phyloP scores from a whole-genome alignment of 1,140 invertebrate genomes.

The Bombus fervidus region DNA sequence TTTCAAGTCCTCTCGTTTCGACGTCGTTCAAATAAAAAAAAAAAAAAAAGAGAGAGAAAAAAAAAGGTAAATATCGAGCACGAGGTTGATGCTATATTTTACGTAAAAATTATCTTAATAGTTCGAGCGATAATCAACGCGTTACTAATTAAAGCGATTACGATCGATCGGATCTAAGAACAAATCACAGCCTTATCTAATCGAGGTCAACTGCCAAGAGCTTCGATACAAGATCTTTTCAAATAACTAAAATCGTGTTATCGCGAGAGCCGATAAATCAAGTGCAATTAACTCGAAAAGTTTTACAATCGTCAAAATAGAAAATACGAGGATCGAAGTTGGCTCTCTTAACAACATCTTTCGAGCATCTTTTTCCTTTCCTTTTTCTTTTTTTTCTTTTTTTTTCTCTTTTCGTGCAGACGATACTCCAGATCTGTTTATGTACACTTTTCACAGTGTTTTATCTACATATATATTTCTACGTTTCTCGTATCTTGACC shows the following conservation, averaged over 20 bases:
- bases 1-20: not conserved
- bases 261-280: not conserved
- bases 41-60: accelerated
- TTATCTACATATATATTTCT: not conserved
- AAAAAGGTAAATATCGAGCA: not conserved
- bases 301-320: not conserved
- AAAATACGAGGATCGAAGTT: not conserved
- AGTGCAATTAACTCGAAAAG: not conserved
- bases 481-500: not conserved
- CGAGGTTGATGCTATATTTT: not conserved
- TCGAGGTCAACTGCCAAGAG: too few relatives aligned
- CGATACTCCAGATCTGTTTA: not conserved
- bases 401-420: not conserved
- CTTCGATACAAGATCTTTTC: not conserved
- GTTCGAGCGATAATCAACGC: not conserved
- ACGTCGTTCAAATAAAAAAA: not conserved
- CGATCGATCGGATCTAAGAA: not conserved
- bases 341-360: not conserved
- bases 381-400: too few relatives aligned
- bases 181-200: conserved; percentile 10
- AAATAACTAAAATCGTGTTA: not conserved
- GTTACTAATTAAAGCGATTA: not conserved
- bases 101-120: not conserved
- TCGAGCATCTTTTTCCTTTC: not conserved
- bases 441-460: not conserved